phyloP scores from a whole-genome alignment of 2,888 invertebrate genomes.

The Piscicola geometra region DNA sequence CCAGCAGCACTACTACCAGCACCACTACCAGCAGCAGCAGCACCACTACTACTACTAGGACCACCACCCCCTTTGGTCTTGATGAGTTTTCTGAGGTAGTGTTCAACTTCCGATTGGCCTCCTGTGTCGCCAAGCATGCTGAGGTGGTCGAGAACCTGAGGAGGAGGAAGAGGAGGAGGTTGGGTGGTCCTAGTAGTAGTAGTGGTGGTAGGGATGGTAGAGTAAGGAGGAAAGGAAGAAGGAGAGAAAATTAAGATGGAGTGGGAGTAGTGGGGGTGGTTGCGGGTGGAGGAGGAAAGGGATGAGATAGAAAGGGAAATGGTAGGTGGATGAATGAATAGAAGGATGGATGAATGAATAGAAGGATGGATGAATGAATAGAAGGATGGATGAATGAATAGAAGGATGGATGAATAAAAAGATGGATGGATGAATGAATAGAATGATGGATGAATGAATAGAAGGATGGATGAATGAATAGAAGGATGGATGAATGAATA shows the following conservation, averaged over 20 bases:
- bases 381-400: not conserved
- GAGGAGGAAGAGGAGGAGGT: not conserved
- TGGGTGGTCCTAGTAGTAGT: too few relatives aligned
- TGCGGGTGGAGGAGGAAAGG: not conserved
- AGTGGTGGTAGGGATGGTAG: not conserved
- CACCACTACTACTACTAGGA: too few relatives aligned
- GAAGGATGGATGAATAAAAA: too few relatives aligned
- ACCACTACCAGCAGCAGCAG: too few relatives aligned
- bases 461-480: too few relatives aligned
- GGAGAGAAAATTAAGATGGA: too few relatives aligned
- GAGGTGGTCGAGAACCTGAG: conserved; percentile 34
- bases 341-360: not conserved
- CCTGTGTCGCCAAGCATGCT: conserved; percentile 23
- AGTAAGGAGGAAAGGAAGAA: too few relatives aligned
- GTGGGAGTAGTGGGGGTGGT: too few relatives aligned
- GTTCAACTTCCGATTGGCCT: conserved; percentile 77
- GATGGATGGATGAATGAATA: conserved; percentile 14
- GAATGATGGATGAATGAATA: not conserved
- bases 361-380: not conserved
- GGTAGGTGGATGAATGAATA: not conserved
- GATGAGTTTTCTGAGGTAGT: conserved; percentile 68
- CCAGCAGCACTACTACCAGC: conserved; percentile 22
- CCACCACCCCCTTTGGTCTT: conserved; percentile 43
- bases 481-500: not conserved
- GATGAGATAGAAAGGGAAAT: not conserved